Evolutionary conservation across 2,888 invertebrate species (phyloP).

Genomic region (Cataglyphis altisquamis): DNA sequence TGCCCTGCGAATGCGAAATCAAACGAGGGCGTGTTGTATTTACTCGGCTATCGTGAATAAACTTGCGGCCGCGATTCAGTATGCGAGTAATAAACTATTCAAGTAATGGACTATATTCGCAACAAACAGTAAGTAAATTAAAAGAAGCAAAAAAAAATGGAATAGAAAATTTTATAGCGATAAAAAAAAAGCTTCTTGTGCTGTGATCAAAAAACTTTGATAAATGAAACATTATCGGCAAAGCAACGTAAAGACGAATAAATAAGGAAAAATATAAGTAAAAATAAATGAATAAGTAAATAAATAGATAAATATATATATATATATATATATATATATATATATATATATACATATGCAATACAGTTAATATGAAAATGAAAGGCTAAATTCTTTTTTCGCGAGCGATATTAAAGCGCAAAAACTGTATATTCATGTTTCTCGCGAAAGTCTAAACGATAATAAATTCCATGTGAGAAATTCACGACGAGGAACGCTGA

Average conservation of each 20-base stretch:
- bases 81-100: not conserved
- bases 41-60: not conserved
- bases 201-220: not conserved
- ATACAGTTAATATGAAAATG: not conserved
- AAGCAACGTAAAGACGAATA: not conserved
- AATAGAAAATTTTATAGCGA: not conserved
- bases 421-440: slow-evolving; percentile 16
- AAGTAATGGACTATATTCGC: not conserved
- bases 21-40: slow-evolving; percentile 14
- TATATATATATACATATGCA: not conserved
- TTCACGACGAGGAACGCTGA: slow-evolving; percentile 49
- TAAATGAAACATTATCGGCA: not conserved
- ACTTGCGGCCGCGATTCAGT: not conserved
- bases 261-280: not conserved
- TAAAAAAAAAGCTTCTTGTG: not conserved
- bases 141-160: not conserved
- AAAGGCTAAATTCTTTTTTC: not conserved
- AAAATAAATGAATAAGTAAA: not conserved
- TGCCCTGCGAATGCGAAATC: slow-evolving; percentile 88
- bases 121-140: not conserved
- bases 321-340: not conserved
- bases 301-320: not conserved
- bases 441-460: slow-evolving; percentile 26
- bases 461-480: slow-evolving; percentile 35
- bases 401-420: slow-evolving; percentile 12